Evolutionary conservation across 37 sponge, comb jelly and placozoan genomes (phyloP).

Genomic region (Haliclona indistincta): DNA sequence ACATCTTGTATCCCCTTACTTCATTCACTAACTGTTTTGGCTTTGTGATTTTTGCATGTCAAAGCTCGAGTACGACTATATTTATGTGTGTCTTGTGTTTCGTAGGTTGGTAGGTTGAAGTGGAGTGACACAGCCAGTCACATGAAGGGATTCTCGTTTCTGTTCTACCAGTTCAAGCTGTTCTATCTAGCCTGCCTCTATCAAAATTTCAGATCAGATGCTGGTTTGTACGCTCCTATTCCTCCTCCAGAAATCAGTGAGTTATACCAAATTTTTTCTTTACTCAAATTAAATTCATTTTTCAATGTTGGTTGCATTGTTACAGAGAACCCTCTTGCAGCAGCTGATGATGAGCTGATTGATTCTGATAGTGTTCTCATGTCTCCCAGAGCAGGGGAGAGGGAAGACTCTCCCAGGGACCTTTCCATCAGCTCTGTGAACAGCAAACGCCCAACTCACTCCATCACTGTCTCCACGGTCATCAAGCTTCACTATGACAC

Average conservation of each 20-base stretch:
- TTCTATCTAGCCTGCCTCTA: conserved; percentile 80
- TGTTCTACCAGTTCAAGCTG: conserved; percentile 87
- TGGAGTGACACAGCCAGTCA: conserved; percentile 67
- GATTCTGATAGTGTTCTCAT: neutral
- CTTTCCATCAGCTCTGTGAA: neutral
- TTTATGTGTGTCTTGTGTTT: neutral
- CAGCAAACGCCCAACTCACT: neutral
- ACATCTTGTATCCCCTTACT: too few relatives aligned
- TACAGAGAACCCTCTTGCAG: neutral
- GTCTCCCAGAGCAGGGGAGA: neutral
- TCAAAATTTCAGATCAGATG: conserved; percentile 54
- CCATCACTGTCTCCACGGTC: conserved; percentile 20
- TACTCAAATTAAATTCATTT: neutral
- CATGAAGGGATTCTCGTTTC: conserved; percentile 73
- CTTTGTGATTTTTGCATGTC: too few relatives aligned
- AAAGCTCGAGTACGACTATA: neutral
- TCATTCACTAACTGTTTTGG: too few relatives aligned
- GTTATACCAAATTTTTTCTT: neutral
- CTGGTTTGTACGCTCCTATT: conserved; percentile 46
- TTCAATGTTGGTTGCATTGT: neutral
- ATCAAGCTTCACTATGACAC: conserved; percentile 62
- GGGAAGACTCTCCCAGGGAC: neutral
- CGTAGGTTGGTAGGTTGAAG: conserved; percentile 63
- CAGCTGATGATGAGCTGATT: too few relatives aligned
- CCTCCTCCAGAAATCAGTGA: conserved; percentile 52